phyloP scores from a whole-genome alignment of 2,888 invertebrate species.

The Cyclophora albipunctata region DNA sequence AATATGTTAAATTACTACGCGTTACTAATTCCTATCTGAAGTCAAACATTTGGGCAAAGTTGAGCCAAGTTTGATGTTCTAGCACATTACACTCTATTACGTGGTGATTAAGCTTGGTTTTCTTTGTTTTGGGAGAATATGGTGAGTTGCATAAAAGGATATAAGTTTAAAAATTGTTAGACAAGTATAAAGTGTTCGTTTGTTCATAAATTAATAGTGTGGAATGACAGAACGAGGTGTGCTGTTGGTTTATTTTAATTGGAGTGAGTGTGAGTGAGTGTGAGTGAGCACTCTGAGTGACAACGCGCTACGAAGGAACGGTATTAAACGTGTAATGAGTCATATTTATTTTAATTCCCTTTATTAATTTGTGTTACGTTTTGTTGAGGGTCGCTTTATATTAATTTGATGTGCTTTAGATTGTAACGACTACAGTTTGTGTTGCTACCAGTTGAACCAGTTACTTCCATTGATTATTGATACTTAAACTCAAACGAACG shows the following conservation, averaged over 20 bases:
- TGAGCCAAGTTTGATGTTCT: conserved; percentile 13
- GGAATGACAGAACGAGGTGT: conserved; percentile 61
- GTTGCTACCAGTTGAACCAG: too few species aligned
- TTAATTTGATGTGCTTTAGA: too few species aligned
- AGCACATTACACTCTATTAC: neutral
- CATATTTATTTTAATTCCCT: conserved; percentile 9
- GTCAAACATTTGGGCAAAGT: conserved; percentile 45
- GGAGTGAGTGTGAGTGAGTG: conserved; percentile 5
- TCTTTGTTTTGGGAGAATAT: too few species aligned
- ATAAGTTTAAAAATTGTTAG: conserved; percentile 44
- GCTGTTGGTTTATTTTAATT: conserved; percentile 23
- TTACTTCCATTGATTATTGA: too few species aligned
- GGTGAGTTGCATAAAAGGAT: too few species aligned
- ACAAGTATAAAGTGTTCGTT: conserved; percentile 54
- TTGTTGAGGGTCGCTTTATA: too few species aligned
- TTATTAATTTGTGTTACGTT: conserved; percentile 2
- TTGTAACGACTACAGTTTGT: too few species aligned
- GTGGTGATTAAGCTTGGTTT: too few species aligned
- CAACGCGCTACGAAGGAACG: neutral
- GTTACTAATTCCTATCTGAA: conserved; percentile 52
- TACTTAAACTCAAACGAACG: too few species aligned
- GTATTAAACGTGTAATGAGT: conserved; percentile 13
- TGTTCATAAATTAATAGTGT: conserved; percentile 51
- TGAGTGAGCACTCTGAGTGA: neutral
- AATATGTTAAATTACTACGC: conserved; percentile 37